phyloP scores from a whole-genome alignment of 2,113 vertebrate species.

The Phyllostomus discolor region DNA sequence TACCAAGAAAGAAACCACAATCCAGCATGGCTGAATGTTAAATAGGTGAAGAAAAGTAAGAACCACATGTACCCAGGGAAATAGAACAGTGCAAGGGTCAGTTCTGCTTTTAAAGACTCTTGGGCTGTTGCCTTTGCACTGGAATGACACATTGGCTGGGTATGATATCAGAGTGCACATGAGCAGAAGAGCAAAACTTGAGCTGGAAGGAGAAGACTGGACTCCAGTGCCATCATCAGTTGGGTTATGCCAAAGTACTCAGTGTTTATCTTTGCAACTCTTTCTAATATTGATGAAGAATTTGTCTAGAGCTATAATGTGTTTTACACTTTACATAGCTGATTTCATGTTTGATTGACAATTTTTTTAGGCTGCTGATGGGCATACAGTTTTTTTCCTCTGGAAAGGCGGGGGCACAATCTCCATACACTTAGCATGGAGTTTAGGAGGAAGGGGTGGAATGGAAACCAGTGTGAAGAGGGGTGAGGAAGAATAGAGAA shows the following conservation, averaged over 20 bases:
- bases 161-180: neutral
- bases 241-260: neutral
- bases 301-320: neutral
- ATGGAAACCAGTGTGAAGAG: neutral
- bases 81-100: neutral
- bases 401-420: neutral
- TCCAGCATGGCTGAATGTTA: neutral
- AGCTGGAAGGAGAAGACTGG: neutral
- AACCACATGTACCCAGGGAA: neutral
- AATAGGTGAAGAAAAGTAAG: neutral
- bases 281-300: neutral
- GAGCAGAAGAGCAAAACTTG: neutral
- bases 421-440: neutral
- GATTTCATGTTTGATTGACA: neutral
- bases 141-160: neutral
- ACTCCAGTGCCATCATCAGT: neutral
- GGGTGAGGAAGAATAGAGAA: neutral
- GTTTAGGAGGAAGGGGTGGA: neutral
- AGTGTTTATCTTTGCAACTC: neutral
- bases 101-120: neutral
- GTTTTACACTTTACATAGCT: neutral
- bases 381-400: neutral
- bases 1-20: slow-evolving; percentile 33
- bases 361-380: neutral
- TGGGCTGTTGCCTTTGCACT: neutral